These are phyloP conservation scores for Erebia aethiops DNA, from an alignment of 2,888 invertebrate genomes.

Conservation along the genomic window DNA sequence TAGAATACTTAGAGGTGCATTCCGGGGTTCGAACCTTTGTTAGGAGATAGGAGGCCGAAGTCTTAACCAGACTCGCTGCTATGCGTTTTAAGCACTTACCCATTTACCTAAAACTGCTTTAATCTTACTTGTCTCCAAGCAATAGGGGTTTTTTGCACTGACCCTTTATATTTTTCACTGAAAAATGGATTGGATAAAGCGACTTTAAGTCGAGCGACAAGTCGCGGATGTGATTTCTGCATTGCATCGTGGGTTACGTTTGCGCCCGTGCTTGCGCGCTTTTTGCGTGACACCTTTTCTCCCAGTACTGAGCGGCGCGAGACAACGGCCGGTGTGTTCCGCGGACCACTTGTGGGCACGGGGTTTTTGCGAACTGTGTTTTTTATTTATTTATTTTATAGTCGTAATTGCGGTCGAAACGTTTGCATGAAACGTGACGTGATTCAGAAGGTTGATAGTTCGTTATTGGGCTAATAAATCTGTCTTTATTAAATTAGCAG, in stretches of 20 bases:
- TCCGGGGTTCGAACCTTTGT: no score
- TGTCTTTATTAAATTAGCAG: no score
- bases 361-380: background rate
- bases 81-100: no score
- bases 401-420: background rate
- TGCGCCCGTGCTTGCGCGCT: constrained; percentile 40
- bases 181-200: background rate
- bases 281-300: constrained; percentile 42
- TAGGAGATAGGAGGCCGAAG: no score
- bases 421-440: background rate
- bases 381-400: no score
- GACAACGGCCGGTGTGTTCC: constrained; percentile 48
- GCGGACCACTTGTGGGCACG: constrained; percentile 21
- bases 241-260: constrained; percentile 7
- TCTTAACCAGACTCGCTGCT: no score
- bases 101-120: no score
- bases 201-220: background rate
- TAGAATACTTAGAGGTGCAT: no score
- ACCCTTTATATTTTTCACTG: background rate
- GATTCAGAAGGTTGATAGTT: background rate
- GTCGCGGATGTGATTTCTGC: background rate
- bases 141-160: no score
- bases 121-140: no score
- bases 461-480: background rate
- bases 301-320: constrained; percentile 51